These are phyloP conservation scores for Drymonia ruficornis DNA, from an alignment of 2,888 invertebrate genomes.

Conservation along the genomic window DNA sequence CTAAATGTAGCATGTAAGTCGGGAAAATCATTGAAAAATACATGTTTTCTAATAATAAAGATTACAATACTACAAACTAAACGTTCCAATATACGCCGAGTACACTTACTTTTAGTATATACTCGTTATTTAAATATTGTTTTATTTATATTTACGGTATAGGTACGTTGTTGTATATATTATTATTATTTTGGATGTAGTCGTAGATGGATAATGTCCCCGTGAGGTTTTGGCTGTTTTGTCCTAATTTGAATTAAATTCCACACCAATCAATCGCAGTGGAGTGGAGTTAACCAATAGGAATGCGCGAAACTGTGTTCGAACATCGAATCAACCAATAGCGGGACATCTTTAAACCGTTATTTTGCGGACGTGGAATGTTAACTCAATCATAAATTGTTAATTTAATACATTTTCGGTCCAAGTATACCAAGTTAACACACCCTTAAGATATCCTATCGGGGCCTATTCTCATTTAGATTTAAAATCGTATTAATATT, in stretches of 20 bases:
- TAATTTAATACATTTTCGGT: too few species aligned
- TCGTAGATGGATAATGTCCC: slow-evolving; percentile 31
- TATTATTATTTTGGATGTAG: slow-evolving; percentile 32
- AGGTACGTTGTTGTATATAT: slow-evolving; percentile 46
- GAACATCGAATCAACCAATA: neutral
- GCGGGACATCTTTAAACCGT: neutral
- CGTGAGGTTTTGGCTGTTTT: slow-evolving; percentile 24
- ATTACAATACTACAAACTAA: slow-evolving; percentile 9
- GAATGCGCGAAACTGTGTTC: neutral
- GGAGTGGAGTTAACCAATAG: neutral
- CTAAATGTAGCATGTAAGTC: slow-evolving; percentile 56
- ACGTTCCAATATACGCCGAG: slow-evolving; percentile 48
- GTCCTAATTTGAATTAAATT: too few species aligned
- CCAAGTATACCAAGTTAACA: neutral
- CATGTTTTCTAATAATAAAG: slow-evolving; percentile 29
- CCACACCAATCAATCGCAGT: too few species aligned
- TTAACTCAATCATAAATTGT: too few species aligned
- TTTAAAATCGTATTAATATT: slow-evolving; percentile 48
- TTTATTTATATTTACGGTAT: slow-evolving; percentile 37
- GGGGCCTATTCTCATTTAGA: slow-evolving; percentile 65
- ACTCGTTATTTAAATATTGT: slow-evolving; percentile 44
- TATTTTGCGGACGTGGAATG: too few species aligned
- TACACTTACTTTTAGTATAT: slow-evolving; percentile 48
- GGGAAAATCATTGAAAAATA: slow-evolving; percentile 37
- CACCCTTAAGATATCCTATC: slow-evolving; percentile 11